phyloP scores from a whole-genome alignment of 1,140 invertebrate genomes.

The Hermatobates lingyangjiaoensis region DNA sequence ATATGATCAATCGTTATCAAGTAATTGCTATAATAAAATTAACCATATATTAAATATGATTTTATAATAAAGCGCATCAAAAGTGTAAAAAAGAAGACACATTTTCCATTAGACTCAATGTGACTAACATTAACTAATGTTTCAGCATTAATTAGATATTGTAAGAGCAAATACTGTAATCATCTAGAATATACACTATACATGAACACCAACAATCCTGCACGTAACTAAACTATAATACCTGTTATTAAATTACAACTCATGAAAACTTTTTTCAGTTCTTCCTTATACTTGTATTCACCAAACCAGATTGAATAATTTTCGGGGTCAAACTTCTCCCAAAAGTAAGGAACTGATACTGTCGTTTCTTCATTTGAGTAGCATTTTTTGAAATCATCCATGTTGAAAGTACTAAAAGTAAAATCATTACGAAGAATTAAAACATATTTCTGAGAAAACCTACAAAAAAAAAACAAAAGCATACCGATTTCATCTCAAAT shows the following conservation, averaged over 20 bases:
- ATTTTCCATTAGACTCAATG: too few species aligned
- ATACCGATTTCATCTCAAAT: too few species aligned
- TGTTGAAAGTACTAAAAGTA: slow-evolving; percentile 61
- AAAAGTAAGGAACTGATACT: slow-evolving; percentile 93
- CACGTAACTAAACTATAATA: too few species aligned
- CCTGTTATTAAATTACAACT: slow-evolving; percentile 85
- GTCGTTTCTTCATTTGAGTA: slow-evolving; percentile 94
- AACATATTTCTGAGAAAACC: slow-evolving; percentile 4
- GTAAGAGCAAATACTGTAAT: too few species aligned
- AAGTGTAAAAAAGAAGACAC: slow-evolving; percentile 10
- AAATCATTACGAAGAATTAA: too few species aligned
- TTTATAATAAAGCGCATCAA: slow-evolving; percentile 22
- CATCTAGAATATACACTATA: too few species aligned
- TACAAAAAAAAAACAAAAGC: neutral
- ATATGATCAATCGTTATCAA: too few species aligned
- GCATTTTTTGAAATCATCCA: slow-evolving; percentile 93
- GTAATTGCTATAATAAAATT: too few species aligned
- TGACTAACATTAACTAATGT: too few species aligned
- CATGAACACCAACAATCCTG: too few species aligned
- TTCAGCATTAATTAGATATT: too few species aligned
- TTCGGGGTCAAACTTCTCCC: slow-evolving; percentile 92
- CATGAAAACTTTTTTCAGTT: slow-evolving; percentile 87
- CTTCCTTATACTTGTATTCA: slow-evolving; percentile 92
- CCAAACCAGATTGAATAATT: slow-evolving; percentile 95
- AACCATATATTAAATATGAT: neutral